A percentile compares a stretch with the other conserved stretches of the same genome.
Conservation (phyloP, 2,113 vertebrate genomes). For the Phycodurus eques region DNA sequence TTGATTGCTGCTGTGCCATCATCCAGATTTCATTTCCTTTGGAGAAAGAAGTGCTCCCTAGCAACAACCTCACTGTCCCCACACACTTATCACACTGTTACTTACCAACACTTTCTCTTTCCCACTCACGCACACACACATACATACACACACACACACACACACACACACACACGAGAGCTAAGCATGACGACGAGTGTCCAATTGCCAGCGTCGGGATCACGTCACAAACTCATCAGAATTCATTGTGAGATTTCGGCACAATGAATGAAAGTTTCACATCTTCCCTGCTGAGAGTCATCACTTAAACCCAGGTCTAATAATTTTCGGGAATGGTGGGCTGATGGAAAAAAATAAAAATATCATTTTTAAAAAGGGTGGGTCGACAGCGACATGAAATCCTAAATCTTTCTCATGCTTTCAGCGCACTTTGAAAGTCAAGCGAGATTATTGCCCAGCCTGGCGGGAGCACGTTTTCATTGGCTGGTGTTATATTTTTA, state of each 20-base stretch:
- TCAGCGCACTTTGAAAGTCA: slow-evolving; percentile 18
- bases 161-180: slow-evolving; percentile 13
- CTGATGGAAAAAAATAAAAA: slow-evolving; percentile 8
- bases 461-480: not conserved
- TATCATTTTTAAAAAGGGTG: not conserved
- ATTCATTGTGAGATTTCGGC: slow-evolving; percentile 41
- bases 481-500: not conserved
- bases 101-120: slow-evolving; percentile 29
- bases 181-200: slow-evolving; percentile 27
- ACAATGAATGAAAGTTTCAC: slow-evolving; percentile 39
- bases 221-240: slow-evolving; percentile 35
- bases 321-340: slow-evolving; percentile 33
- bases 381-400: slow-evolving; percentile 34
- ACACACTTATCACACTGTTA: slow-evolving; percentile 14
- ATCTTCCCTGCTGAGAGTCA: slow-evolving; percentile 22
- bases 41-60: slow-evolving; percentile 57
- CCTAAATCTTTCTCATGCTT: slow-evolving; percentile 16
- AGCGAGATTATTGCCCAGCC: not conserved
- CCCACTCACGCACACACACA: not conserved
- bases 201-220: slow-evolving; percentile 36
- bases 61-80: slow-evolving; percentile 54
- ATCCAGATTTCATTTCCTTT: slow-evolving; percentile 61
- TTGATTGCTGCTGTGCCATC: slow-evolving; percentile 52
- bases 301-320: slow-evolving; percentile 16
- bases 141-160: slow-evolving; percentile 3